Base-by-base conservation (phyloP, 1,140 invertebrate species). In the Chironomus tepperi region DNA sequence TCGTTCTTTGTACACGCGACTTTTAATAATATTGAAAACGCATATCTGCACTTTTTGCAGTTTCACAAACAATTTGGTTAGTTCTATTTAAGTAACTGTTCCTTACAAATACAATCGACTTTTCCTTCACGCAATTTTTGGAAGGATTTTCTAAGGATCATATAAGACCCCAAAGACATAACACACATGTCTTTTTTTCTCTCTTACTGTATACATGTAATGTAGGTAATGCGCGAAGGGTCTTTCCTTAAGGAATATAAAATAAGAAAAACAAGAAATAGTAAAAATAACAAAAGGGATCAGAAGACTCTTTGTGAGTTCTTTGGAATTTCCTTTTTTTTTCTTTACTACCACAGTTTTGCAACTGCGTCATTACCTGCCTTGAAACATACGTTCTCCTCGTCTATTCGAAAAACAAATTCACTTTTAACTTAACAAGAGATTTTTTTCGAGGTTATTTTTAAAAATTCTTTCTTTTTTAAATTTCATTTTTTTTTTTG, bases 341-440 rank as follows among this genome's bases (percentile, higher is more conserved):
- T n/a, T n/a, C 12, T n/a, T 57, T 15, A n/a, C n/a, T n/a, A 15
- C 12, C 12, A 57, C 12, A 57, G 47, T 57, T 57, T 57, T 57
- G 47, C 47, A 57, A 57, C 47, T 57, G 10, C 47, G 47, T 57
- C 47, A 57, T 57, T 57, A 57, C 47, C 47, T 57, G 47, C 47
- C n/a, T 57, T 57, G 47, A 57, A 57, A 57, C 12, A 57, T 57
- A 57, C 47, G 10, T 34, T 34, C 5, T 34, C 5, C 24, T 34
- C 24, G 1, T 34, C 2, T 34, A 5, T 34, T 34, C 24, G 24
- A 34, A 5, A 34, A 34, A 34, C 24, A 34, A 34, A 34, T 34
- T 34, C 24, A 34, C 24, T 34, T 34, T 34, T 34, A 34, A 34
- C 2, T 2, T 57, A 15, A 57, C 12, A 57, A 57, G 47, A 57